Percentiles rank a stretch among this genome's conserved stretches.
These are phyloP conservation scores for Pipistrellus nathusii DNA, from an alignment of 2,797 vertebrate species.

Conservation along the genomic window DNA sequence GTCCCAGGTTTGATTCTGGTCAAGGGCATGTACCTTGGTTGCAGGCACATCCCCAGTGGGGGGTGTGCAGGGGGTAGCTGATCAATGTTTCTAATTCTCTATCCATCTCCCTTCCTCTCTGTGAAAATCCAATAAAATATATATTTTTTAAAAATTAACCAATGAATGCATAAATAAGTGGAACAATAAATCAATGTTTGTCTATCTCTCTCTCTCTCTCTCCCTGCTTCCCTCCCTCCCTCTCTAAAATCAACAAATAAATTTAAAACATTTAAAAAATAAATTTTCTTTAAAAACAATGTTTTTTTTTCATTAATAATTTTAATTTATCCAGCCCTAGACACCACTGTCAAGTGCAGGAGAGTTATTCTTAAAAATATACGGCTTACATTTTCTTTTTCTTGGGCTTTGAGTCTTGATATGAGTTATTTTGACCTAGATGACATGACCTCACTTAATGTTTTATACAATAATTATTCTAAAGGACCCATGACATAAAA, in stretches of 20 bases:
- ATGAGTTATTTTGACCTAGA: neutral
- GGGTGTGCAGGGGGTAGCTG: no score
- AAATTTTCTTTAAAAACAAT: neutral
- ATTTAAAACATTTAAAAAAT: neutral
- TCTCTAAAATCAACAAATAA: neutral
- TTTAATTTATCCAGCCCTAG: neutral
- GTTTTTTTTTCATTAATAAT: neutral
- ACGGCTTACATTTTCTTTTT: neutral
- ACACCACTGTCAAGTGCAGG: neutral
- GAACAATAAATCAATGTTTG: neutral
- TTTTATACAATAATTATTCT: neutral
- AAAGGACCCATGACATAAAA: neutral
- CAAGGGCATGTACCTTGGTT: no score
- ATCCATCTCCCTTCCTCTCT: no score
- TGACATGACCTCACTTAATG: neutral
- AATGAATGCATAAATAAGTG: neutral
- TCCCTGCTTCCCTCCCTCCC: no score
- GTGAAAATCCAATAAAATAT: no score
- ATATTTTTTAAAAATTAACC: neutral
- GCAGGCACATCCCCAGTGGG: no score
- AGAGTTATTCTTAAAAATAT: neutral
- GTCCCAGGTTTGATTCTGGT: no score
- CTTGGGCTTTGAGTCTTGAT: neutral
- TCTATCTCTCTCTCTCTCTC: neutral
- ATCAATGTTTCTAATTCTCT: no score